Percentiles rank a stretch among this genome's conserved stretches.
Evolutionary conservation across 2,113 vertebrate genomes (phyloP).

Genomic region (Phoxinus phoxinus): DNA sequence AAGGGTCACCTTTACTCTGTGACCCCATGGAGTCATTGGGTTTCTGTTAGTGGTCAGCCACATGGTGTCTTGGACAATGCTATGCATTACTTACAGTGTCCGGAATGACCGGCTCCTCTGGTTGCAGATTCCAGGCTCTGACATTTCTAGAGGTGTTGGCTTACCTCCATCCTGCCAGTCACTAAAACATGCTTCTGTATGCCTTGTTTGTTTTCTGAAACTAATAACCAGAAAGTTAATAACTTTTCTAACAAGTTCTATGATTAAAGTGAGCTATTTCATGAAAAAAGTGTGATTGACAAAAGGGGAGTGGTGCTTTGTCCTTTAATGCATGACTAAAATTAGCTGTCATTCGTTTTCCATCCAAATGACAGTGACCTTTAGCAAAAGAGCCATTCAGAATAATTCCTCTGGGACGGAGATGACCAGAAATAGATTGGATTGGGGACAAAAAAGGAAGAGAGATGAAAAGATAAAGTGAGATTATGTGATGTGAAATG

Average conservation of each 20-base stretch:
- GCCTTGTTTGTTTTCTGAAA: conserved; percentile 31
- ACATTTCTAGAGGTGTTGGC: background rate
- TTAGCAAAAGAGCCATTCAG: conserved; percentile 56
- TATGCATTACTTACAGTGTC: conserved; percentile 9
- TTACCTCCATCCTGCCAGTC: no score
- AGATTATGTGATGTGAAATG: conserved; percentile 47
- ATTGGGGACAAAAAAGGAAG: background rate
- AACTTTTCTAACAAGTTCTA: conserved; percentile 8
- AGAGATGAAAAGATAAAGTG: conserved; percentile 43
- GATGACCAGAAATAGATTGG: conserved; percentile 46
- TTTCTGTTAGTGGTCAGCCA: conserved; percentile 8
- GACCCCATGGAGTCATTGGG: conserved; percentile 8
- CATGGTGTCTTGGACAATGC: background rate
- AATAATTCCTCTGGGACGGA: conserved; percentile 22
- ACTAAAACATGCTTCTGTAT: background rate
- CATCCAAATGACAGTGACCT: conserved; percentile 61
- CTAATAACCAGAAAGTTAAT: conserved; percentile 21
- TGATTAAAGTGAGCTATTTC: conserved; percentile 38
- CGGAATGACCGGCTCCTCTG: background rate
- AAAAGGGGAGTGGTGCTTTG: conserved; percentile 13
- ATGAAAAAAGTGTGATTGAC: conserved; percentile 24
- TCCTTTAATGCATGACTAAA: conserved; percentile 53
- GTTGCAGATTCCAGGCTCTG: background rate
- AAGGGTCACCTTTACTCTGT: background rate
- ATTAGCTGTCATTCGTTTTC: conserved; percentile 58